Conservation (phyloP, 1,140 invertebrate genomes). For the Ceratina australensis region DNA sequence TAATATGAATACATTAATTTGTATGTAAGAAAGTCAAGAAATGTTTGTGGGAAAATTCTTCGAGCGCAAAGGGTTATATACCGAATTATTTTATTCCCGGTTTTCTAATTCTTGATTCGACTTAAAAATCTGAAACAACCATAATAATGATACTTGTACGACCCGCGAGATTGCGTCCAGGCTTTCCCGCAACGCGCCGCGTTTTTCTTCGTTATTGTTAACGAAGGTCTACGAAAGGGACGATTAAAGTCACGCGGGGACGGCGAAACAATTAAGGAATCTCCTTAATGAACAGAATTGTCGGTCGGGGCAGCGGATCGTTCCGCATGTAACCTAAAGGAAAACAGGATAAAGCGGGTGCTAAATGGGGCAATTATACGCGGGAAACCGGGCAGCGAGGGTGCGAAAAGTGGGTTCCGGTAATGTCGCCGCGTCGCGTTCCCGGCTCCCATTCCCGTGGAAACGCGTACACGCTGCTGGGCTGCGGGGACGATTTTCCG, state of each 20-base stretch:
- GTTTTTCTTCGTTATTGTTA: conserved; percentile 22
- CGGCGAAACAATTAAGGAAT: conserved; percentile 60
- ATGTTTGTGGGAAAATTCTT: too few relatives aligned
- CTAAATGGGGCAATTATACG: conserved; percentile 64
- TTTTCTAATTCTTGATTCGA: too few relatives aligned
- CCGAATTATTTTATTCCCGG: too few relatives aligned
- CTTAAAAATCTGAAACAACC: too few relatives aligned
- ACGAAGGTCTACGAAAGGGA: not conserved
- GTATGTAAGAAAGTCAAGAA: too few relatives aligned
- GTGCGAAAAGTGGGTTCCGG: conserved; percentile 46
- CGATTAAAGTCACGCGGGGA: not conserved
- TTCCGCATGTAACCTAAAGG: conserved; percentile 64
- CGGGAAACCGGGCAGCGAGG: conserved; percentile 37
- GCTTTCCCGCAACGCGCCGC: not conserved
- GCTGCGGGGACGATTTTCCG: not conserved
- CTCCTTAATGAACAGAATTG: conserved; percentile 62
- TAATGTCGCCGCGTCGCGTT: conserved; percentile 13
- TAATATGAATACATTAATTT: too few relatives aligned
- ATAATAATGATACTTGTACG: too few relatives aligned
- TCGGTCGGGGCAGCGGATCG: conserved; percentile 54
- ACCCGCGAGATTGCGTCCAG: too few relatives aligned
- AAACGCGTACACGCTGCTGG: too few relatives aligned
- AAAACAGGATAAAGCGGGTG: conserved; percentile 63
- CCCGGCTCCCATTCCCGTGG: not conserved
- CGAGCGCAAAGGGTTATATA: too few relatives aligned